Percentiles rank a stretch among this genome's conserved stretches.
Conservation (phyloP, 2,113 vertebrate species). For the Scatophagus argus region DNA sequence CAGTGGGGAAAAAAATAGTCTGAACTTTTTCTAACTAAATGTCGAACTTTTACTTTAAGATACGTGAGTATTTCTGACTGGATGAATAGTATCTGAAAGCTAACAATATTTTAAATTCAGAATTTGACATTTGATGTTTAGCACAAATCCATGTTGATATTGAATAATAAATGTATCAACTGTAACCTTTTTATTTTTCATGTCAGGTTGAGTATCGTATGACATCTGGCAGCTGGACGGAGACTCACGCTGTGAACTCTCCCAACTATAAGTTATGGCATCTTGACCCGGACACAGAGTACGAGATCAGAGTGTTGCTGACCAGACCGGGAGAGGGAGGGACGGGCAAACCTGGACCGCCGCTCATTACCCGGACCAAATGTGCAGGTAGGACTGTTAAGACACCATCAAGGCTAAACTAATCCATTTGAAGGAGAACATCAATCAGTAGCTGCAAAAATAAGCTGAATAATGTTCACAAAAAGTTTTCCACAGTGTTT, state of each 20-base stretch:
- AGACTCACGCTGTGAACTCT: constrained; percentile 97
- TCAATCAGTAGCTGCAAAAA: not conserved
- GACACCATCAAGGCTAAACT: not conserved
- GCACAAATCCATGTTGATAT: not conserved
- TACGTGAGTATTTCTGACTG: not conserved
- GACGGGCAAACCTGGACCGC: constrained; percentile 93
- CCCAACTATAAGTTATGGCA: constrained; percentile 98
- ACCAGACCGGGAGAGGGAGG: constrained; percentile 96
- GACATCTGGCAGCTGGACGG: constrained; percentile 96
- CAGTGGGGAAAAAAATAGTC: no score
- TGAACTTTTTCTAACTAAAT: not conserved
- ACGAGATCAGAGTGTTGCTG: constrained; percentile 95
- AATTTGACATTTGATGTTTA: not conserved
- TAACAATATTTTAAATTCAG: not conserved
- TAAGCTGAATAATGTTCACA: no score
- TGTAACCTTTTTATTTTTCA: not conserved
- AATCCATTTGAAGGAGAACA: not conserved
- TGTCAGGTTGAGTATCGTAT: constrained; percentile 93
- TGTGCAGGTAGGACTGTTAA: constrained; percentile 90
- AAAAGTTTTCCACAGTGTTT: not conserved
- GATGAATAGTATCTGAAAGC: not conserved
- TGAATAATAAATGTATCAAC: not conserved
- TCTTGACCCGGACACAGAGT: constrained; percentile 97
- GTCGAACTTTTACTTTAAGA: not conserved
- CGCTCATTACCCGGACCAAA: constrained; percentile 96